These are phyloP conservation scores for Otocyon megalotis DNA, from an alignment of 2,113 vertebrate species.

Conservation along the genomic window DNA sequence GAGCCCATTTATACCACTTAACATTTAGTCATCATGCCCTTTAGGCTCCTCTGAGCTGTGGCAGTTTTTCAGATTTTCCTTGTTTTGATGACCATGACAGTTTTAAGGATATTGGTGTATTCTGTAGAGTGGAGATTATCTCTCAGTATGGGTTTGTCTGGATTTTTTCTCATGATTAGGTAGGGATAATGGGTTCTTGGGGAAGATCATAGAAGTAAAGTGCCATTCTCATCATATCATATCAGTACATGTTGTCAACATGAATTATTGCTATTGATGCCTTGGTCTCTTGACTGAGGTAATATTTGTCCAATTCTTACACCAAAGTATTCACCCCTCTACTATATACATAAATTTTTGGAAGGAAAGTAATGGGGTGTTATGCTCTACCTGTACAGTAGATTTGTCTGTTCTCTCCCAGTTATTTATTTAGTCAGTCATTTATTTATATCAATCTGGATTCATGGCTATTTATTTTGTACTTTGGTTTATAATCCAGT, in stretches of 20 bases:
- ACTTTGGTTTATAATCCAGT: background rate
- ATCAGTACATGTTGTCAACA: fast-evolving
- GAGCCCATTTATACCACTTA: background rate
- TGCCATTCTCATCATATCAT: background rate
- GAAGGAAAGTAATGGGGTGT: background rate
- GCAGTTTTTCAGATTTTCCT: background rate
- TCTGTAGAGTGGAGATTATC: background rate
- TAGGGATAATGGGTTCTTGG: background rate
- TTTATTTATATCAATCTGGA: background rate
- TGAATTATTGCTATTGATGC: background rate
- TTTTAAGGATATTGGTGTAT: background rate
- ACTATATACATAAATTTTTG: background rate
- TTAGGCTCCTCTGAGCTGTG: background rate
- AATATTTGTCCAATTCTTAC: background rate
- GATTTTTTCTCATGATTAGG: background rate
- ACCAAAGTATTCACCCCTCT: background rate
- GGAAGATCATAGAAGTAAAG: background rate
- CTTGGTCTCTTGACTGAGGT: background rate
- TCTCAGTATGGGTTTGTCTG: slow-evolving; percentile 21
- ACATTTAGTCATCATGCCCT: background rate
- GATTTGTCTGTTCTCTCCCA: background rate
- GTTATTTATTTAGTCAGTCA: background rate
- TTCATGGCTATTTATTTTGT: background rate
- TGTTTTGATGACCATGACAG: slow-evolving; percentile 20
- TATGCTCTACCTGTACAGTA: background rate